phyloP scores from a whole-genome alignment of 2,113 vertebrate genomes.

The human (Homo sapiens) region DNA sequence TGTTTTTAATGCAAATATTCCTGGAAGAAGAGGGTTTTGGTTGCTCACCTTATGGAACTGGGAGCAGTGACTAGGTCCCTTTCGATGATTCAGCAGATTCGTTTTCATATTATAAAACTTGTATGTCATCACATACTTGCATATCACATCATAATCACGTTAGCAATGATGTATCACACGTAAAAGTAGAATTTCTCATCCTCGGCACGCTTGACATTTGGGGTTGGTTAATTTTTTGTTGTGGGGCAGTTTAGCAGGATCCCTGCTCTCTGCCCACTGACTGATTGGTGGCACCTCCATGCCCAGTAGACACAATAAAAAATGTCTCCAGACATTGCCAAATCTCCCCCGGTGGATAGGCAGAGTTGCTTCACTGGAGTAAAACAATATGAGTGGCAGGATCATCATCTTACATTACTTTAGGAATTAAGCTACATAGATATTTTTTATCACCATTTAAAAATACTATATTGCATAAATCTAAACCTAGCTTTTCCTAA shows the following conservation, averaged over 20 bases:
- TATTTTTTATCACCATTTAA: not conserved
- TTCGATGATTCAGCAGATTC: not conserved
- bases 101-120: not conserved
- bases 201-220: not conserved
- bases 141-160: not conserved
- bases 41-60: not conserved
- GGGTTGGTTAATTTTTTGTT: not conserved
- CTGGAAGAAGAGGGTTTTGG: not conserved
- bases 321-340: not conserved
- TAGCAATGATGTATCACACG: not conserved
- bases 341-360: accelerated
- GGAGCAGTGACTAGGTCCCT: not conserved
- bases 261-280: not conserved
- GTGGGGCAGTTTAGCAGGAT: not conserved
- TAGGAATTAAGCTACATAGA: not conserved
- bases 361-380: not conserved
- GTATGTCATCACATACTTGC: not conserved
- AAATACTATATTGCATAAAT: not conserved
- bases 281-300: not conserved
- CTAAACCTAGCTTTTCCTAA: not conserved
- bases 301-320: not conserved
- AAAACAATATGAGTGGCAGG: not conserved
- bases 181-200: not conserved
- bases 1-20: not conserved
- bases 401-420: not conserved